These are phyloP conservation scores for Drosophila neotestacea DNA, from an alignment of 2,888 invertebrate genomes.

Conservation along the genomic window DNA sequence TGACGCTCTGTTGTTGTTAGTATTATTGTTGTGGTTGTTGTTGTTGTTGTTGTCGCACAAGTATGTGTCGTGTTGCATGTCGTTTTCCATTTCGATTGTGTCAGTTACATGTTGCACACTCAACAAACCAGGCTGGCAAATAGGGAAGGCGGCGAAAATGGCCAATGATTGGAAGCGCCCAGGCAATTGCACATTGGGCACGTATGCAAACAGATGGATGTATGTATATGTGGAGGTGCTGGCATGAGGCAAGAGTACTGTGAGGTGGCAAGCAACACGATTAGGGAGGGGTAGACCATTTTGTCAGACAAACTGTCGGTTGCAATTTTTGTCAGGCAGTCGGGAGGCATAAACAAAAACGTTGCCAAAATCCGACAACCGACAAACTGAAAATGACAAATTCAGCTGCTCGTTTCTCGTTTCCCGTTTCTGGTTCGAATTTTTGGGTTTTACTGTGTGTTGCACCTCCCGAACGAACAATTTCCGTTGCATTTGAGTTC, in stretches of 20 bases:
- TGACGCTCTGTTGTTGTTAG: conserved; percentile 27
- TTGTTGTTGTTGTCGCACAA: conserved; percentile 19
- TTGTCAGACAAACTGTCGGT: conserved; percentile 69
- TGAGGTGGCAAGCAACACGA: background rate
- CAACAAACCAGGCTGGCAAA: conserved; percentile 30
- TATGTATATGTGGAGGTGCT: background rate
- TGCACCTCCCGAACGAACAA: conserved; percentile 61
- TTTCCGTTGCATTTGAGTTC: conserved; percentile 69
- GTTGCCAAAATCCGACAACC: conserved; percentile 22
- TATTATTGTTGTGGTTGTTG: background rate
- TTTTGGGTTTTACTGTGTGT: conserved; percentile 45
- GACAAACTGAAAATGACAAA: conserved; percentile 49
- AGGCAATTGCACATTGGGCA: conserved; percentile 78
- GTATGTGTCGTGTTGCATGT: conserved; percentile 70
- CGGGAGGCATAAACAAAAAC: conserved; percentile 47
- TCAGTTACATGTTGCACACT: conserved; percentile 76
- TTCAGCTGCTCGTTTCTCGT: conserved; percentile 61
- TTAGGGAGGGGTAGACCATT: conserved; percentile 12
- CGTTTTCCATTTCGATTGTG: conserved; percentile 81
- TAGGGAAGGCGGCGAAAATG: conserved; percentile 22
- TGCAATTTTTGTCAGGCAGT: conserved; percentile 63
- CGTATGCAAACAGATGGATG: conserved; percentile 73
- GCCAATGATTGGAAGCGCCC: conserved; percentile 69
- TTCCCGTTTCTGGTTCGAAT: conserved; percentile 39
- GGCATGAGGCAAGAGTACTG: background rate